phyloP scores from a whole-genome alignment of 2,888 invertebrate genomes.

The Ophion ventricosus region DNA sequence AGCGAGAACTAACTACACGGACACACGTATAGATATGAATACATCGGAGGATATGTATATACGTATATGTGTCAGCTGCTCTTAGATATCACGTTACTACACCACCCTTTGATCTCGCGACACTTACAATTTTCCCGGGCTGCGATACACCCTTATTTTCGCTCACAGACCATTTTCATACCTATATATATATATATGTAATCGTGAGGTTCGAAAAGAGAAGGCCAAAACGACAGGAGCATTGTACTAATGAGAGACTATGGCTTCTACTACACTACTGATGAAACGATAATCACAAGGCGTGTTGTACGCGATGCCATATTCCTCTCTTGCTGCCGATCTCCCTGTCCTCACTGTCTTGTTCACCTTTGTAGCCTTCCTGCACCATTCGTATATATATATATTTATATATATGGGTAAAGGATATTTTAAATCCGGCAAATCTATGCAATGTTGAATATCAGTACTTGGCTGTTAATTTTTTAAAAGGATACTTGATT shows the following conservation, averaged over 20 bases:
- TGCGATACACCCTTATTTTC: slow-evolving; percentile 76
- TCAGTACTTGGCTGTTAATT: neutral
- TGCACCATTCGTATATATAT: slow-evolving; percentile 1
- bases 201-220: slow-evolving; percentile 44
- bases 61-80: slow-evolving; percentile 54
- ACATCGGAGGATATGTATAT: neutral
- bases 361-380: slow-evolving; percentile 2
- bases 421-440: slow-evolving; percentile 22
- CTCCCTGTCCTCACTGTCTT: slow-evolving; percentile 48
- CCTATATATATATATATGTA: slow-evolving; percentile 9
- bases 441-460: neutral
- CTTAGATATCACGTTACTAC: slow-evolving; percentile 82
- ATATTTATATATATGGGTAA: neutral
- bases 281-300: slow-evolving; percentile 79
- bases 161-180: slow-evolving; percentile 43
- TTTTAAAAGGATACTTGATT: neutral
- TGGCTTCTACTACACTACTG: slow-evolving; percentile 72
- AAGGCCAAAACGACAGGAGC: slow-evolving; percentile 56
- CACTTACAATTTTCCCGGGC: slow-evolving; percentile 83
- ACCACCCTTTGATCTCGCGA: slow-evolving; percentile 83
- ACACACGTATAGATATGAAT: neutral
- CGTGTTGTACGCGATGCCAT: slow-evolving; percentile 72
- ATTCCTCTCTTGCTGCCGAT: slow-evolving; percentile 44
- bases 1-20: neutral
- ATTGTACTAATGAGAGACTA: slow-evolving; percentile 81